These are phyloP conservation scores for Lasius fuliginosus DNA, from an alignment of 2,888 invertebrate genomes.

Conservation along the genomic window DNA sequence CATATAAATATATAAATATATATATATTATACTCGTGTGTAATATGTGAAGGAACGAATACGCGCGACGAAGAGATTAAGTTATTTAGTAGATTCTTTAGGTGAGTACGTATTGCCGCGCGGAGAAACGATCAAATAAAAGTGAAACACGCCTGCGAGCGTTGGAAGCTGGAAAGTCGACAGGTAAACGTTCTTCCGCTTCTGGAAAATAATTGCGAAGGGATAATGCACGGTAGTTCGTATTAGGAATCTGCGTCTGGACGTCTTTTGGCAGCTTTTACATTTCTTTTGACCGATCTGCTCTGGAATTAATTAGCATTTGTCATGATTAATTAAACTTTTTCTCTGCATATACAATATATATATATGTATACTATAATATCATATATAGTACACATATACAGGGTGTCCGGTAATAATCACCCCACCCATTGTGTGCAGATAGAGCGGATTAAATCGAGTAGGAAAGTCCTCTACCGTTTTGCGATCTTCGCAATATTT, in stretches of 20 bases:
- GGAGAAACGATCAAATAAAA: constrained; percentile 72
- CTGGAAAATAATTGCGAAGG: constrained; percentile 50
- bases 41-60: constrained; percentile 62
- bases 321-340: neutral
- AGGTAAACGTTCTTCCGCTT: constrained; percentile 57
- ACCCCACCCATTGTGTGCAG: too few species aligned
- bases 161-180: constrained; percentile 64
- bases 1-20: constrained; percentile 60
- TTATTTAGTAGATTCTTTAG: constrained; percentile 81
- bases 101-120: constrained; percentile 70
- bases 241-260: constrained; percentile 60
- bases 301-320: neutral
- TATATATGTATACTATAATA: too few species aligned
- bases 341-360: neutral
- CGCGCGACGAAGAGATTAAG: constrained; percentile 69
- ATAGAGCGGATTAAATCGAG: too few species aligned
- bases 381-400: too few species aligned
- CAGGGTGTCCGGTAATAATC: too few species aligned
- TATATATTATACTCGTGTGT: constrained; percentile 58
- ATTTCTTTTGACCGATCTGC: neutral
- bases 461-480: too few species aligned
- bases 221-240: constrained; percentile 55
- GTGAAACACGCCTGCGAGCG: constrained; percentile 63
- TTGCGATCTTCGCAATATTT: too few species aligned
- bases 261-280: neutral